Conservation (phyloP, 2,113 vertebrate genomes). For the Hiodon tergisus region DNA sequence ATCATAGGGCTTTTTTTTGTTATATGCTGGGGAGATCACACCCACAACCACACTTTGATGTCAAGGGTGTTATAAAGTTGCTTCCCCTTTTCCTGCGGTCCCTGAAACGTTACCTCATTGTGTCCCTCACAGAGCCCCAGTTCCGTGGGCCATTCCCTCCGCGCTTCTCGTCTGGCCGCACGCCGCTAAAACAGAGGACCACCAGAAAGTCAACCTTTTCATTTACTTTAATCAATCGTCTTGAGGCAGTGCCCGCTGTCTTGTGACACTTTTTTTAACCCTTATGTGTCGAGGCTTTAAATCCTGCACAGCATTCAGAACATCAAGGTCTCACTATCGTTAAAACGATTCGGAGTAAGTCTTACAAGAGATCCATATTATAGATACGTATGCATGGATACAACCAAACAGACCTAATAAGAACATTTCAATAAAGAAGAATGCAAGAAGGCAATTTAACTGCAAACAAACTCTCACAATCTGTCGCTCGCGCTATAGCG, state of each 20-base stretch:
- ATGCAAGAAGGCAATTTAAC: neutral
- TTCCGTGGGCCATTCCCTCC: constrained; percentile 63
- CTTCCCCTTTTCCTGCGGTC: too few relatives aligned
- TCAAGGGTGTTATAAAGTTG: too few relatives aligned
- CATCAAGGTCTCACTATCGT: neutral
- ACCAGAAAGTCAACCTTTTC: neutral
- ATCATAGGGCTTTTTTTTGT: too few relatives aligned
- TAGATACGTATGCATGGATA: too few relatives aligned
- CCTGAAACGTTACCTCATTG: constrained; percentile 35
- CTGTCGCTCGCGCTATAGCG: constrained; percentile 64
- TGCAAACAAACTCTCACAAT: constrained; percentile 49
- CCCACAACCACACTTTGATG: too few relatives aligned
- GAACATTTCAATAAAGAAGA: neutral
- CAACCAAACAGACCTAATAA: neutral
- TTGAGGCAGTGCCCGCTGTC: too few relatives aligned
- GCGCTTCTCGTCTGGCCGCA: constrained; percentile 66
- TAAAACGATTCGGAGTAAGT: neutral
- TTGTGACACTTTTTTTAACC: too few relatives aligned
- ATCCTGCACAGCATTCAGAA: too few relatives aligned
- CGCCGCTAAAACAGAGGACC: constrained; percentile 45
- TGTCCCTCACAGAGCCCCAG: constrained; percentile 66
- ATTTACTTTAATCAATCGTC: neutral
- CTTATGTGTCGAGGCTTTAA: too few relatives aligned
- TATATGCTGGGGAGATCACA: too few relatives aligned
- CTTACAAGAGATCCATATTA: too few relatives aligned